These are phyloP conservation scores for Resseliella maxima DNA, from an alignment of 2,888 invertebrate genomes.

Conservation along the genomic window DNA sequence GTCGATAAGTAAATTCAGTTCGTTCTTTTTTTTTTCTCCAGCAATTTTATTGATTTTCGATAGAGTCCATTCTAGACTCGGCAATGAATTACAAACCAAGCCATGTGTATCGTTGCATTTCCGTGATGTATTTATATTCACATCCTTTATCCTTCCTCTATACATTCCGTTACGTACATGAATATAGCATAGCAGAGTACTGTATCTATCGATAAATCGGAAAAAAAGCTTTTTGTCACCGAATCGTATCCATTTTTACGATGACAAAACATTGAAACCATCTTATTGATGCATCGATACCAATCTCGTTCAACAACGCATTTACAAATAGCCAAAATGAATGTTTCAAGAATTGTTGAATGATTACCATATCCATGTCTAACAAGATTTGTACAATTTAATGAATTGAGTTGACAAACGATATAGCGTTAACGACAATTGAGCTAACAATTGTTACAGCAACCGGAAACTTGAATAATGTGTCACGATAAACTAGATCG, in stretches of 20 bases:
- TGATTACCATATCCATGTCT: slow-evolving; percentile 8
- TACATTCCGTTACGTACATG: not conserved
- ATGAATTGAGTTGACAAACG: slow-evolving; percentile 3
- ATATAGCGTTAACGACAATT: not conserved
- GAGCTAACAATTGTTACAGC: not conserved
- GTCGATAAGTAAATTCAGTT: slow-evolving; percentile 23
- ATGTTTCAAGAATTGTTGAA: slow-evolving; percentile 1
- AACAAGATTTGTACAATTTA: slow-evolving; percentile 39
- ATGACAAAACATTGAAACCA: too few relatives aligned
- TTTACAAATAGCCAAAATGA: not conserved
- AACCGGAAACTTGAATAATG: slow-evolving; percentile 21
- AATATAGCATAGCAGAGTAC: too few relatives aligned
- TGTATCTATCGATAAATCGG: not conserved
- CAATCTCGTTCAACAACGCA: not conserved
- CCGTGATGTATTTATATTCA: slow-evolving; percentile 36
- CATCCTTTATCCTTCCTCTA: not conserved
- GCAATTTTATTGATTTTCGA: slow-evolving; percentile 49
- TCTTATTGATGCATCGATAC: too few relatives aligned
- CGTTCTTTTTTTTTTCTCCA: too few relatives aligned
- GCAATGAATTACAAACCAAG: slow-evolving; percentile 34
- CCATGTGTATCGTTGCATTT: slow-evolving; percentile 22
- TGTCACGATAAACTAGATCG: not conserved
- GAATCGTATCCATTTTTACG: too few relatives aligned
- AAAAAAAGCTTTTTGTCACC: not conserved
- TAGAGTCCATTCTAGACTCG: not conserved